Conservation (phyloP, 1,140 invertebrate genomes). For the Polyergus mexicanus region DNA sequence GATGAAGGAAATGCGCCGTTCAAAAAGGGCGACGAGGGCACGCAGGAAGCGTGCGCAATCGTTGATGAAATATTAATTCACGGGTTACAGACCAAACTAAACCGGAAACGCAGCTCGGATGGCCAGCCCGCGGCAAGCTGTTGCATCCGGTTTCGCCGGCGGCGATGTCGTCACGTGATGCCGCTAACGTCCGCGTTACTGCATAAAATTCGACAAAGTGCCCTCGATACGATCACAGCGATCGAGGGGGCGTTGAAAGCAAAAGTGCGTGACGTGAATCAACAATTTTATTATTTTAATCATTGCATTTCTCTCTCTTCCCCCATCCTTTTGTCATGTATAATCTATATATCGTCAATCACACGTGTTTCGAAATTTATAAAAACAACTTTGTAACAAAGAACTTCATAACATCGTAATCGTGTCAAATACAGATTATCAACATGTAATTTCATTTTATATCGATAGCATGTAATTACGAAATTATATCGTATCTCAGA, state of each 20-base stretch:
- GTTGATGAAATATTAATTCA: slow-evolving; percentile 84
- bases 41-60: slow-evolving; percentile 62
- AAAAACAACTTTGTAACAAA: neutral
- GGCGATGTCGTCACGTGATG: slow-evolving; percentile 68
- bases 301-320: too few species aligned
- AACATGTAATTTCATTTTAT: neutral
- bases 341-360: neutral
- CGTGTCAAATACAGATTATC: neutral
- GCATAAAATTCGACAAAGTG: slow-evolving; percentile 75
- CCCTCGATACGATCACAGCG: slow-evolving; percentile 32
- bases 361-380: neutral
- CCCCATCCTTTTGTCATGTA: too few species aligned
- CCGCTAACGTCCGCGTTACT: slow-evolving; percentile 47
- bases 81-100: slow-evolving; percentile 74
- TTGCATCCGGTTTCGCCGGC: slow-evolving; percentile 81
- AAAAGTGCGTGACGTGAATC: slow-evolving; percentile 14
- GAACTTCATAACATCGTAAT: neutral
- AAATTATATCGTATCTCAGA: slow-evolving; percentile 7
- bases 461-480: neutral
- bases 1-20: slow-evolving; percentile 50
- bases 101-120: slow-evolving; percentile 80
- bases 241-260: neutral
- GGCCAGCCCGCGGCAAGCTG: slow-evolving; percentile 81
- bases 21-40: neutral
- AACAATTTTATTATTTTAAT: slow-evolving; percentile 25